Base-by-base conservation (phyloP, 2,113 vertebrate genomes). In the Choloepus hoffmanni region DNA sequence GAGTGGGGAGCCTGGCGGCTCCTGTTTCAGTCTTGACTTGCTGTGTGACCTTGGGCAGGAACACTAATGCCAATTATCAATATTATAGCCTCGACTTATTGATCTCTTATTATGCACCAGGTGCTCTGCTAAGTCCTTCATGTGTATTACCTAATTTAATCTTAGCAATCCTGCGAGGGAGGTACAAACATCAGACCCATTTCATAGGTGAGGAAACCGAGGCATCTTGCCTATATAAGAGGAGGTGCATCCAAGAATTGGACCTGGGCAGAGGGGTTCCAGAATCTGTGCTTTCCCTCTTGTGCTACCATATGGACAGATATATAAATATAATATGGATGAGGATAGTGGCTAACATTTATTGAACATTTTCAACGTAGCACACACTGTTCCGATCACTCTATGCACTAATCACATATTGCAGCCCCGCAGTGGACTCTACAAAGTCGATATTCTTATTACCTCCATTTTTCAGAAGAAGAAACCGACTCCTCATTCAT, bases 131-230 rank as follows among this genome's bases (percentile, higher is more conserved):
- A 50, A 74, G 63, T 19, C 53, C 48, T 19, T 70, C 45, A 13
- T 4, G 16, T 55, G 16, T 9, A 9, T 83, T 26, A 11, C 58
- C 65, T 60, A 62, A 65, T 50, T 33, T 45, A 45, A 58, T 74
- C 43, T 74, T 36, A 48, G 86, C 16, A 85, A 1, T 62, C 12
- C 19, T 77, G 8, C 9, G 7, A 28, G 72, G 19, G 33, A 73
- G n/a, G 26, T 53, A 28, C 16, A 33, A 13, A 68, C 28, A 45
- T 14, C 36, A 28, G 2, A 7, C 48, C 43, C 58, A 72, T 85
- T 94, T 96, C 58, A 53, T 3, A 70, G 82, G 21, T 4, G 53
- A 82, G 89, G 72, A 92, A n/a, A 77, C 33, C 12, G 73, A 95
- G 67, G 67, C 26, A 48, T 2, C n/a, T 84, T 70, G 43, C 70